Base-by-base conservation (phyloP, 1,140 invertebrate species). In the Bursaphelenchus mucronatus region DNA sequence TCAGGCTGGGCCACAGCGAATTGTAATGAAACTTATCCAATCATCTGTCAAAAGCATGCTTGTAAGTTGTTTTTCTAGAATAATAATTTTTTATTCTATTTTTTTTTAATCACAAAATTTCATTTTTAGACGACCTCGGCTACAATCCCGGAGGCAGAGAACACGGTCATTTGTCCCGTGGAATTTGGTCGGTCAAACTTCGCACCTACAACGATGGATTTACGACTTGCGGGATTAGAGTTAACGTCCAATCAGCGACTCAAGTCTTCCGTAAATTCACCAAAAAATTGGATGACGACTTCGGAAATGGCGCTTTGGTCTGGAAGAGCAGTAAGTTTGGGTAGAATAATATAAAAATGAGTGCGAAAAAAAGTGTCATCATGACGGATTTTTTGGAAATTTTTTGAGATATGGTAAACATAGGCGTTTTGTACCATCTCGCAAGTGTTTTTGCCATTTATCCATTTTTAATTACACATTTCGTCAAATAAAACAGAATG, bases 191-290 rank as follows among this genome's bases (percentile, higher is more conserved):
- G 13, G 41, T 59, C 40, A 13, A 13, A 54, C 11, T 54, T 1
- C 13, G 39, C 11, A 13, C 11, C 21, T 59, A 59, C 40, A 30
- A 39, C 13, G 3, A 11, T 11, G 11, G 6, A n/a, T 30, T 40
- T 9, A 13, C 41, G 40, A 13, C 21, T 2, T 59, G 57, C 7
- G 57, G 57, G 6, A 30, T 59, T 7, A 39, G 57, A 11, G 40
- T 59, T 9, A 44, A 59, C 40, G 47, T 44, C 40, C 57, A 59
- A 39, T 59, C 57, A 3, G 15, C 19, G 2, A 11, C 40, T n/a
- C 57, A 59, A 59, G 15, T 59, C 21, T 41, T 11, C 19, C 57
- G 57, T 43, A 2, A 44, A 5, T 59, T 59, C 40, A 44, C 41
- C 13, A 59, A 39, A 17, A 39, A 17, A 46, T 13, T 44, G 13